Evolutionary conservation across 2,113 vertebrate species (phyloP).

Genomic region (Rhinolophus sinicus): DNA sequence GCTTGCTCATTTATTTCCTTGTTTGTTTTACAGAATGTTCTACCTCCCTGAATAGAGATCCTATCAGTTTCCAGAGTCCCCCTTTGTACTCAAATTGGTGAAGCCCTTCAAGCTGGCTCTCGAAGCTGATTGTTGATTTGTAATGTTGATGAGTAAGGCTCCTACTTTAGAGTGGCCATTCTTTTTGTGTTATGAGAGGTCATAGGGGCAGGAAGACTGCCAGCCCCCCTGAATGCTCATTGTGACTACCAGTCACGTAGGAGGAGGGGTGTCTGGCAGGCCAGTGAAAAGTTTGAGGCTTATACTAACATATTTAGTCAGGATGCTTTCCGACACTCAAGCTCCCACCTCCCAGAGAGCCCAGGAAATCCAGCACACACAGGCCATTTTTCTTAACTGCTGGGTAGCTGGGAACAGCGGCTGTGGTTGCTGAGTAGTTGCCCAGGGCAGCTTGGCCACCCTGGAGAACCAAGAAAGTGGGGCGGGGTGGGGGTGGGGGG

Average conservation of each 20-base stretch:
- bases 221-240: conserved; percentile 1
- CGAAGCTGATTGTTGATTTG: neutral
- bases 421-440: conserved; percentile 67
- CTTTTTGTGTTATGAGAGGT: conserved; percentile 2
- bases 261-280: neutral
- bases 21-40: conserved; percentile 13
- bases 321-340: conserved; percentile 1
- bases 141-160: neutral
- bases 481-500: neutral
- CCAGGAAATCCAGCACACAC: conserved; percentile 58
- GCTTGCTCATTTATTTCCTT: neutral
- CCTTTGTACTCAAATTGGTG: neutral
- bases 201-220: conserved; percentile 16
- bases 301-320: conserved; percentile 33
- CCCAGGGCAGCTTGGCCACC: conserved; percentile 72
- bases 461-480: conserved; percentile 61
- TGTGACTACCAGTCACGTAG: conserved; percentile 13
- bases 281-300: conserved; percentile 28
- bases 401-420: conserved; percentile 58
- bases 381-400: conserved; percentile 64
- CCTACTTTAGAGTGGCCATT: neutral
- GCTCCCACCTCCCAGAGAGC: conserved; percentile 40
- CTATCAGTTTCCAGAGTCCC: neutral
- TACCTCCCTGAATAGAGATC: neutral
- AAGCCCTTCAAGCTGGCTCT: neutral